Base-by-base conservation (phyloP, 2,113 vertebrate species). In the Chlorocebus sabaeus region DNA sequence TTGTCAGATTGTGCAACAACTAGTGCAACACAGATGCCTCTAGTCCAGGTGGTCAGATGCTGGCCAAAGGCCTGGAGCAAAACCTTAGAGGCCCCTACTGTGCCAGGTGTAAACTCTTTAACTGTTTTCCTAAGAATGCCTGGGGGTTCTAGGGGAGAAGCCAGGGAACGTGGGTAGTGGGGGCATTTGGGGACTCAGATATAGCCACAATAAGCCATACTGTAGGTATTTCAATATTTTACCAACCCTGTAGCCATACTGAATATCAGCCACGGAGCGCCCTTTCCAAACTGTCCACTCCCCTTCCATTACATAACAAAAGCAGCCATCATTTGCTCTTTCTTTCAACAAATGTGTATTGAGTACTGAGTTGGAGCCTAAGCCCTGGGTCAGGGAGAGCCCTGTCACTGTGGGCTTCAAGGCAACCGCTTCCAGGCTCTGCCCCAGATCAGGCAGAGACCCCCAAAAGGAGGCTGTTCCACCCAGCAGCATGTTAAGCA, bases 391-490 rank as follows among this genome's bases (percentile, higher is more conserved):
- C 48, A 45, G 50, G n/a, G 83, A 52, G 3, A 82, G 4, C 25
- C 35, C 38, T 52, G 20, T 79, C 84, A 83, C 76, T 16, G 1
- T 11, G 7, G 45, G 48, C n/a, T 38, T 72, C n/a, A 20, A 35
- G 67, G 27, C 35, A 45, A 14, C 70, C 38, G n/a, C 52, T 80
- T 64, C 14, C 61, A 27, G 35, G n/a, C 45, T 72, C 27, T 43
- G 38, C 1, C 52, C 70, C 23, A 23, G 32, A 68, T 23, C 9
- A 35, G 35, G 11, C 48, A 94, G 50, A 12, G 67, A 89, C 20
- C 52, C 78, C 40, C 2, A 0, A 10, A 32, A 35, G 3, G 27
- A 22, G 17, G 4, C 40, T 2, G 1, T 20, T 14, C 70, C 16
- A 8, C 11, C 45, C 11, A 11, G 87, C 40, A 64, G 61, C 32